phyloP scores from a whole-genome alignment of 2,113 vertebrate species.

The Dermatemys mawii region DNA sequence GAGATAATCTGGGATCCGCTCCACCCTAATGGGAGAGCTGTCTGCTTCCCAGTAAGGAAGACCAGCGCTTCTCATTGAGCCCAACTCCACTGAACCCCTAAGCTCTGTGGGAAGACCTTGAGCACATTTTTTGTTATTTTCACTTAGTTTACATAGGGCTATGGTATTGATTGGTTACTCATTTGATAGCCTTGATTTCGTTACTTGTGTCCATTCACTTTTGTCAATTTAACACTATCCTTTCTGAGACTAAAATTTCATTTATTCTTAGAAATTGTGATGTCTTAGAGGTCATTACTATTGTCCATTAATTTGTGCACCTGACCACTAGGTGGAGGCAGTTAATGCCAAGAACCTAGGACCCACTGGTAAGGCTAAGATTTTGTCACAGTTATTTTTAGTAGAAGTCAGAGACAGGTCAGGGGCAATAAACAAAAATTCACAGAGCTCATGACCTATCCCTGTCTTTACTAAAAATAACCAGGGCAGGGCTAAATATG shows the following conservation, averaged over 20 bases:
- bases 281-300: neutral
- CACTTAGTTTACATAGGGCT: neutral
- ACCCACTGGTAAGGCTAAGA: neutral
- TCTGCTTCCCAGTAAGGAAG: neutral
- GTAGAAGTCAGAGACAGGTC: no score
- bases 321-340: neutral
- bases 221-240: neutral
- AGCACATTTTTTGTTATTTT: neutral
- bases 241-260: neutral
- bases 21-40: neutral
- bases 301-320: neutral
- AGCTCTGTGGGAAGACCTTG: neutral
- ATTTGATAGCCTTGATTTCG: neutral
- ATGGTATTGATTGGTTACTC: neutral
- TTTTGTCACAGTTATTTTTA: no score
- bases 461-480: no score
- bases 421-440: no score
- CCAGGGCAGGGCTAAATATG: neutral
- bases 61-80: neutral
- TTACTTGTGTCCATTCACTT: neutral
- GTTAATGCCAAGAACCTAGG: neutral
- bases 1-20: neutral
- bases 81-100: no score
- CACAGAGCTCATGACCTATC: no score
- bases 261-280: neutral